Conservation (phyloP, 2,888 invertebrate species). For the Lasioglossum malachurum region DNA sequence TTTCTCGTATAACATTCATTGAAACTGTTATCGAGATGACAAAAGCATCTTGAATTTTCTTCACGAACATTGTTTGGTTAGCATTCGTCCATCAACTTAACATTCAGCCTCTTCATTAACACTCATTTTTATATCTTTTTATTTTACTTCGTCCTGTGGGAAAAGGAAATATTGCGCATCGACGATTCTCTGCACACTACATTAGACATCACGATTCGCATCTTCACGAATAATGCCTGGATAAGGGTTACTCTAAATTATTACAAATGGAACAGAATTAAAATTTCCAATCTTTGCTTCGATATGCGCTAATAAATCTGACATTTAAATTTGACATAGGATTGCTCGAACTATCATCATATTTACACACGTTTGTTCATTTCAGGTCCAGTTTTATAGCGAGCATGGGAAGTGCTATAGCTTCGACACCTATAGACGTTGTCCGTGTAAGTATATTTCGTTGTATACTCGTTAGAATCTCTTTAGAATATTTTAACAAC, state of each 20-base stretch:
- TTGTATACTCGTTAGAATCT: not conserved
- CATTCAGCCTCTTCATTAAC: slow-evolving; percentile 37
- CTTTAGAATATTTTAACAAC: not conserved
- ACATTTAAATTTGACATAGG: slow-evolving; percentile 11
- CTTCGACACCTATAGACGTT: slow-evolving; percentile 97
- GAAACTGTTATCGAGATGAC: slow-evolving; percentile 69
- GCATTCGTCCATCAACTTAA: slow-evolving; percentile 60
- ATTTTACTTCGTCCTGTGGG: not conserved
- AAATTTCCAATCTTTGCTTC: not conserved
- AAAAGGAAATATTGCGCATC: slow-evolving; percentile 1
- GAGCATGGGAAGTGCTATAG: slow-evolving; percentile 96
- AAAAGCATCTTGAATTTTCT: slow-evolving; percentile 64
- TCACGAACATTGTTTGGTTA: slow-evolving; percentile 71
- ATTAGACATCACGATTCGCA: slow-evolving; percentile 46
- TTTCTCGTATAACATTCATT: slow-evolving; percentile 67
- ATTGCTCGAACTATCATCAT: not conserved
- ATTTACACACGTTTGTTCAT: slow-evolving; percentile 55
- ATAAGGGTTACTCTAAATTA: slow-evolving; percentile 73
- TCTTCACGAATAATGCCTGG: slow-evolving; percentile 66
- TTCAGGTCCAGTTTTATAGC: slow-evolving; percentile 95
- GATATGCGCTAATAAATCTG: not conserved
- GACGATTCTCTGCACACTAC: slow-evolving; percentile 22
- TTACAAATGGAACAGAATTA: slow-evolving; percentile 5
- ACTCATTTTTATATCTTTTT: slow-evolving; percentile 4
- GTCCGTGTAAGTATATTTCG: slow-evolving; percentile 89